These are phyloP conservation scores for Telmatherina bonti DNA, from an alignment of 2,797 vertebrate genomes.

Conservation along the genomic window DNA sequence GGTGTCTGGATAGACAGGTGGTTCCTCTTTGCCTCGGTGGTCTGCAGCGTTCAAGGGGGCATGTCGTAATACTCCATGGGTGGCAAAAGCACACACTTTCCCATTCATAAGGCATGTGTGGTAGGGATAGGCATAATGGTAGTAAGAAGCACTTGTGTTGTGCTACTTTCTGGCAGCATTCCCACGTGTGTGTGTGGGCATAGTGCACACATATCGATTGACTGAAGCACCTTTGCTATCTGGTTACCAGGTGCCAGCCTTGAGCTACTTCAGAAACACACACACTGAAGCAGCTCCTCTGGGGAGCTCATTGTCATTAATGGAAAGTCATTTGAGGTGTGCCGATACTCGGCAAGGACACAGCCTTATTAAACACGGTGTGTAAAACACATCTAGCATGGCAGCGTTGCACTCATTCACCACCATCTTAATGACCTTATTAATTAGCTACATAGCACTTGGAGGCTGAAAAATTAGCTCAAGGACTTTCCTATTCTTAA, in stretches of 20 bases:
- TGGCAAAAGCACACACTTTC: slow-evolving; percentile 61
- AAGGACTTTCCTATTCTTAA: slow-evolving; percentile 55
- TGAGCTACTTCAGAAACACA: slow-evolving; percentile 38
- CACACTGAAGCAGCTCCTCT: slow-evolving; percentile 23
- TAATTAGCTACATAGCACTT: slow-evolving; percentile 63
- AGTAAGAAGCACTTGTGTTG: slow-evolving; percentile 34
- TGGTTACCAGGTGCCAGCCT: slow-evolving; percentile 31
- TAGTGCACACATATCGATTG: slow-evolving; percentile 38
- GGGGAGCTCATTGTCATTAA: slow-evolving; percentile 69
- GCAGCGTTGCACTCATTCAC: slow-evolving; percentile 41
- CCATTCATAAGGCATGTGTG: slow-evolving; percentile 29
- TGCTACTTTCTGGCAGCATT: slow-evolving; percentile 6
- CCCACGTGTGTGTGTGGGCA: slow-evolving; percentile 31
- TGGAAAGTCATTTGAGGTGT: slow-evolving; percentile 74
- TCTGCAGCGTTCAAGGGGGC: slow-evolving; percentile 69
- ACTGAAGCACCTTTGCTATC: slow-evolving; percentile 37
- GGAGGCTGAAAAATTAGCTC: slow-evolving; percentile 59
- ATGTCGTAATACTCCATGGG: slow-evolving; percentile 69
- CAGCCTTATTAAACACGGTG: slow-evolving; percentile 67
- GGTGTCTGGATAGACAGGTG: slow-evolving; percentile 71
- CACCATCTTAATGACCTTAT: slow-evolving; percentile 57
- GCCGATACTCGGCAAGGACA: slow-evolving; percentile 58
- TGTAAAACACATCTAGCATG: slow-evolving; percentile 61
- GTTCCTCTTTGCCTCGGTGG: slow-evolving; percentile 78
- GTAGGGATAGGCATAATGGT: slow-evolving; percentile 43